phyloP scores from a whole-genome alignment of 2,888 invertebrate genomes.

The Drosophila macrospina region DNA sequence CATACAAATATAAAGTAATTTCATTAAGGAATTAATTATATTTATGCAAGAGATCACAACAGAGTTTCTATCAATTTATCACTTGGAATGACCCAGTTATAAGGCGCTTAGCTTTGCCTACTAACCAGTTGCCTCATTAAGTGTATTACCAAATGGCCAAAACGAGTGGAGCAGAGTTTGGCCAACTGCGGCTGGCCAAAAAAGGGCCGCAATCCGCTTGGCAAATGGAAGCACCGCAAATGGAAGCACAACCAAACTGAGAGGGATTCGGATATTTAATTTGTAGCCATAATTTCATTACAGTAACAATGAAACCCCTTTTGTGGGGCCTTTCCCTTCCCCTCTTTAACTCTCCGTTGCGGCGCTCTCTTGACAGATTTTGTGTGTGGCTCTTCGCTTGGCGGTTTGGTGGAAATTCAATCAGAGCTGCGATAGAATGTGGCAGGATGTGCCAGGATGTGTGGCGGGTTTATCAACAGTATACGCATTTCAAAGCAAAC shows the following conservation, averaged over 20 bases:
- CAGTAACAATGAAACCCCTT: conserved; percentile 38
- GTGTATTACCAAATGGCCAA: conserved; percentile 4
- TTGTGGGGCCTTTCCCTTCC: neutral
- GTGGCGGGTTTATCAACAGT: conserved; percentile 69
- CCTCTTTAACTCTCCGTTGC: neutral
- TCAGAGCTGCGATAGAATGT: conserved; percentile 54
- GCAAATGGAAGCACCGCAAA: conserved; percentile 26
- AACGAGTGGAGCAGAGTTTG: neutral
- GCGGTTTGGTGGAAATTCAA: conserved; percentile 73
- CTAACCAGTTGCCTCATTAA: conserved; percentile 41
- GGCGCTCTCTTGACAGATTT: conserved; percentile 19
- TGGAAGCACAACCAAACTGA: conserved; percentile 19
- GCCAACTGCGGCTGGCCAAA: conserved; percentile 21
- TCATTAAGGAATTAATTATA: too few species aligned
- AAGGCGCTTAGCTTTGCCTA: neutral
- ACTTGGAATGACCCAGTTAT: conserved; percentile 27
- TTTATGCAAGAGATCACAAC: neutral
- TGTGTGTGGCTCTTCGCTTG: conserved; percentile 38
- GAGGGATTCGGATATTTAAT: conserved; percentile 68
- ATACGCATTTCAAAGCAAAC: conserved; percentile 79
- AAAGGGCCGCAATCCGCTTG: conserved; percentile 16
- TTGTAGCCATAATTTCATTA: conserved; percentile 74
- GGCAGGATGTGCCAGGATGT: conserved; percentile 32
- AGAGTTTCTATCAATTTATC: neutral
- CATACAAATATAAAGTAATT: too few species aligned